These are phyloP conservation scores for Scelioninae gen. 1 DNA, from an alignment of 2,888 invertebrate genomes.

Conservation along the genomic window DNA sequence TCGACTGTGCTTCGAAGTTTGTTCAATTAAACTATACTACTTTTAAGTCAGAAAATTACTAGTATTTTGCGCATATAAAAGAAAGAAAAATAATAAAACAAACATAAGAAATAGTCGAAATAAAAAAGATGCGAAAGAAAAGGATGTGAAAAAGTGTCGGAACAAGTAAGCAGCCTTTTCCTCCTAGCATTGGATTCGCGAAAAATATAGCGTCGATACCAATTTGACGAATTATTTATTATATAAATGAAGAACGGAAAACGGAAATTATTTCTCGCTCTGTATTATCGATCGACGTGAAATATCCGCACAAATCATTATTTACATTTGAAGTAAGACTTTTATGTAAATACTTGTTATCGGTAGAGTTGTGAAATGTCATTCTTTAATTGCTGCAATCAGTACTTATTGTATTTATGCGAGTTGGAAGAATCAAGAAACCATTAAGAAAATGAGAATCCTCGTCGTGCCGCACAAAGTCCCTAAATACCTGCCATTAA, in stretches of 20 bases:
- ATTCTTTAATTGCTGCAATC: conserved; percentile 66
- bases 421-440: conserved; percentile 63
- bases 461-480: conserved; percentile 59
- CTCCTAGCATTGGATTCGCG: not conserved
- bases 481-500: conserved; percentile 66
- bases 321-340: conserved; percentile 34
- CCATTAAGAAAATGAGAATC: conserved; percentile 70
- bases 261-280: conserved; percentile 4
- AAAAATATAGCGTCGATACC: conserved; percentile 18
- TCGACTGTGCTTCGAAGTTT: conserved; percentile 75
- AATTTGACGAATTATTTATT: conserved; percentile 14
- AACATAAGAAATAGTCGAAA: conserved; percentile 14
- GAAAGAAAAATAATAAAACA: conserved; percentile 35
- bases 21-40: conserved; percentile 79
- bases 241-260: not conserved
- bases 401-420: conserved; percentile 65
- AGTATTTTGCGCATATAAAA: conserved; percentile 60
- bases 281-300: conserved; percentile 20
- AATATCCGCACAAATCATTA: conserved; percentile 30
- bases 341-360: conserved; percentile 52
- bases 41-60: conserved; percentile 79
- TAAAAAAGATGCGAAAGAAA: not conserved
- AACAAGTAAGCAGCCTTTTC: not conserved
- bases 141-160: not conserved
- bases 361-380: conserved; percentile 30